A percentile compares a stretch with the other conserved stretches of the same genome.
Conservation (phyloP, 2,888 invertebrate species). For the Disparrhopalites patrizii region DNA sequence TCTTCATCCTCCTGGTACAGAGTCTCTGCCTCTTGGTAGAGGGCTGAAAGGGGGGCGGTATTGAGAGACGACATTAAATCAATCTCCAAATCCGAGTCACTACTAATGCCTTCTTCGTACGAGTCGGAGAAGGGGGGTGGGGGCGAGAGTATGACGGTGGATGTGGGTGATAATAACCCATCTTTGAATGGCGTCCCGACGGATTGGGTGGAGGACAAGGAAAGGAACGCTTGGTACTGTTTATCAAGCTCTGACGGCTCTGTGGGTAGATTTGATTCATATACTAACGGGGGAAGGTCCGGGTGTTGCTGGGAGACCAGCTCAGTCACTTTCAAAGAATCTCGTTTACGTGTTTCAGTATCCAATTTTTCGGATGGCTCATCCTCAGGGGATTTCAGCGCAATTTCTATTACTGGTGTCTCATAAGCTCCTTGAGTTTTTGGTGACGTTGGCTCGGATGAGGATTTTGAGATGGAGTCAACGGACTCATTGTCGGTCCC, state of each 20-base stretch:
- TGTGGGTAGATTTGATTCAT: not conserved
- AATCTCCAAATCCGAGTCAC: not conserved
- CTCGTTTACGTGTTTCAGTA: too few relatives aligned
- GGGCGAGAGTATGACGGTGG: not conserved
- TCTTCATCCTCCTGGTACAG: constrained; percentile 19
- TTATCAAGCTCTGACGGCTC: not conserved
- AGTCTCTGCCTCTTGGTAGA: constrained; percentile 22
- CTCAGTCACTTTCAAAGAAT: too few relatives aligned
- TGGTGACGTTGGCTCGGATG: too few relatives aligned
- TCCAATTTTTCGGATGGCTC: too few relatives aligned
- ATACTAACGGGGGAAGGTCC: too few relatives aligned
- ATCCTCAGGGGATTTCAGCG: too few relatives aligned
- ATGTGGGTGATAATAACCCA: not conserved
- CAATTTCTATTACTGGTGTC: too few relatives aligned
- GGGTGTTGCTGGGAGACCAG: too few relatives aligned
- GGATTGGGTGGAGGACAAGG: not conserved
- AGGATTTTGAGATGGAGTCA: too few relatives aligned
- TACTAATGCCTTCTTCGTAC: too few relatives aligned
- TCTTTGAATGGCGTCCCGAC: not conserved
- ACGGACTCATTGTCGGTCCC: too few relatives aligned
- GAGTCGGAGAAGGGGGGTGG: not conserved
- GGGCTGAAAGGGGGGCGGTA: not conserved
- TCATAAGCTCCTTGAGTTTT: too few relatives aligned
- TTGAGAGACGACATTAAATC: not conserved
- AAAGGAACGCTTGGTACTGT: not conserved